phyloP scores from a whole-genome alignment of 92 coral and sea anemone genomes.

The Pocillopora meandrina region DNA sequence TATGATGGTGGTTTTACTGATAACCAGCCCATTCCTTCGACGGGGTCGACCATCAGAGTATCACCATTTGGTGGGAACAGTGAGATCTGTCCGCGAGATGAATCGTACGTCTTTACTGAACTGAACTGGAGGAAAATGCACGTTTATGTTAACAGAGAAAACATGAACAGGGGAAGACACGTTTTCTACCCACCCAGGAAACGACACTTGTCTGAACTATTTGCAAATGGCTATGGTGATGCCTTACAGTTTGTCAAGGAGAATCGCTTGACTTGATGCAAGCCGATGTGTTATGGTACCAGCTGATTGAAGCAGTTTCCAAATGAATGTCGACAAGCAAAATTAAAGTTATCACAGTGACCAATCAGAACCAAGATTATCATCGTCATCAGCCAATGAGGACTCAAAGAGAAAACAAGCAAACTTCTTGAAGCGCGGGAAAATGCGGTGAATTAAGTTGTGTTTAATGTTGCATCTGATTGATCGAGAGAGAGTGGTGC shows the following conservation, averaged over 20 bases:
- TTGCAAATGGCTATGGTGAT: conserved; percentile 64
- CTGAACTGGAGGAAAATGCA: conserved; percentile 81
- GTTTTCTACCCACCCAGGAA: conserved; percentile 80
- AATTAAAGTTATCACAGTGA: too few relatives aligned
- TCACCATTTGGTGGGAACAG: conserved; percentile 94
- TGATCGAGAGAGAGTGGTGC: too few relatives aligned
- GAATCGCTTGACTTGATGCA: not conserved
- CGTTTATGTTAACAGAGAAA: conserved; percentile 76
- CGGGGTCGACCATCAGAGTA: conserved; percentile 81
- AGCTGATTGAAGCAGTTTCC: too few relatives aligned
- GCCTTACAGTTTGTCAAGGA: conserved; percentile 59
- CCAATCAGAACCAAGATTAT: too few relatives aligned
- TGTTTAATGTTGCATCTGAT: too few relatives aligned
- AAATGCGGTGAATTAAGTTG: too few relatives aligned
- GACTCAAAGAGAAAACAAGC: too few relatives aligned
- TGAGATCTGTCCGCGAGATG: conserved; percentile 91
- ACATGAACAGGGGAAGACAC: conserved; percentile 73
- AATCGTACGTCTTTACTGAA: conserved; percentile 59
- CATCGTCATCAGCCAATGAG: too few relatives aligned
- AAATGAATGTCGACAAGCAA: too few relatives aligned
- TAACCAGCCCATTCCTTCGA: conserved; percentile 76
- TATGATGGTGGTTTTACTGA: conserved; percentile 97
- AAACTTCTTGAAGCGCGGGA: too few relatives aligned
- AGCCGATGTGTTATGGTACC: too few relatives aligned
- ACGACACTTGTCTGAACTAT: conserved; percentile 41